Conservation (phyloP, 2,113 vertebrate species). For the Tiliqua scincoides region DNA sequence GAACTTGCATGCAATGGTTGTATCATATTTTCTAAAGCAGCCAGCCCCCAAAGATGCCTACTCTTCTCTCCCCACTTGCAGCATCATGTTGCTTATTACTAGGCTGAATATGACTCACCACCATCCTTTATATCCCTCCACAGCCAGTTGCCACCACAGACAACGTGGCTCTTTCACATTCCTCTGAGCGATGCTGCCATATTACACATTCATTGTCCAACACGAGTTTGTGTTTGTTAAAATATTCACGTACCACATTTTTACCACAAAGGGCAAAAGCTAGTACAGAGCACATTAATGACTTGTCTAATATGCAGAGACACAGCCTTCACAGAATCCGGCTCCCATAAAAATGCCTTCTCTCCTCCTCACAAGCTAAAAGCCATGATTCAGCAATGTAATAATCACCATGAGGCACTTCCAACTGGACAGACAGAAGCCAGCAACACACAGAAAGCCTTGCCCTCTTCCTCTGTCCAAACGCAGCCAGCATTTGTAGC, state of each 20-base stretch:
- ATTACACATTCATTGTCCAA: not conserved
- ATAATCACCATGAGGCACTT: not conserved
- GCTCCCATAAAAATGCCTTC: not conserved
- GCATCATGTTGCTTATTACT: not conserved
- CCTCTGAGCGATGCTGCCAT: not conserved
- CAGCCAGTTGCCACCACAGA: not conserved
- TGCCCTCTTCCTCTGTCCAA: not conserved
- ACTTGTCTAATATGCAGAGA: not conserved
- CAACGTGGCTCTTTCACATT: not conserved
- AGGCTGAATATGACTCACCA: not conserved
- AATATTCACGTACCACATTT: not conserved
- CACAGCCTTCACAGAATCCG: not conserved
- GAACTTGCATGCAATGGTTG: not conserved
- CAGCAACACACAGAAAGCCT: not conserved
- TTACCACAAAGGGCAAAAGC: constrained; percentile 13
- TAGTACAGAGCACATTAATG: not conserved
- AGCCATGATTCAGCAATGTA: constrained; percentile 9
- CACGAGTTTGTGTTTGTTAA: not conserved
- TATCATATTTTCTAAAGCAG: not conserved
- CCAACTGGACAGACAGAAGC: not conserved
- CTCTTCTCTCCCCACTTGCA: not conserved
- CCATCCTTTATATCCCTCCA: not conserved
- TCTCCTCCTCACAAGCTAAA: not conserved
- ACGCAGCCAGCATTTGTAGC: not conserved
- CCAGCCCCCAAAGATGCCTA: not conserved